Conservation (phyloP, 1,140 invertebrate genomes). For the Drosophila chauvacae region DNA sequence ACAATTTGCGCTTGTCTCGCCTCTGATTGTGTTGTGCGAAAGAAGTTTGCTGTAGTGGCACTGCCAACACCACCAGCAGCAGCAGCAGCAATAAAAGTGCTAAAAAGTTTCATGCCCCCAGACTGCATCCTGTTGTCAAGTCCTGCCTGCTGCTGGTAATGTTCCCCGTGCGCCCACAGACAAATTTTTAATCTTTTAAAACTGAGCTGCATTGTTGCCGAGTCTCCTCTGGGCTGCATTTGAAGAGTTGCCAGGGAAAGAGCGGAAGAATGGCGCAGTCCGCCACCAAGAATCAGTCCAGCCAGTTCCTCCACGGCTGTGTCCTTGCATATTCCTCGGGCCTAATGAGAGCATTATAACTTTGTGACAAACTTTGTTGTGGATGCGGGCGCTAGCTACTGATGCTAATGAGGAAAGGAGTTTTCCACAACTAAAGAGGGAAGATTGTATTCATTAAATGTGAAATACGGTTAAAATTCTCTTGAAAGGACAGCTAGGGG, state of each 20-base stretch:
- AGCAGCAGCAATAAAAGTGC: constrained; percentile 77
- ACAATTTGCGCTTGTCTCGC: constrained; percentile 70
- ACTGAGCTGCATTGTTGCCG: constrained; percentile 52
- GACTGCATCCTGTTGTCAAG: constrained; percentile 71
- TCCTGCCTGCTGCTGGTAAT: constrained; percentile 24
- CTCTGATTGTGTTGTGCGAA: constrained; percentile 23
- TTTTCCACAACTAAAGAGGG: not conserved
- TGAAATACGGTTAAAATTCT: constrained; percentile 9
- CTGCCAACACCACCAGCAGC: constrained; percentile 45
- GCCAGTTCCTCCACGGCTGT: constrained; percentile 9
- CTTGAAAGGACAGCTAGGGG: not conserved
- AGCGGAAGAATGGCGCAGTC: constrained; percentile 37
- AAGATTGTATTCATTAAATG: constrained; percentile 19
- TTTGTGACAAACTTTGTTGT: constrained; percentile 45
- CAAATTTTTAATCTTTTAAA: constrained; percentile 77
- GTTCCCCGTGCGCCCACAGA: constrained; percentile 29
- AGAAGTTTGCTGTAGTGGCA: constrained; percentile 36
- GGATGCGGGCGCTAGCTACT: constrained; percentile 4
- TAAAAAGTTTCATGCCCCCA: constrained; percentile 78
- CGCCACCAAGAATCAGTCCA: constrained; percentile 16
- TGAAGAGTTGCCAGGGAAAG: constrained; percentile 34
- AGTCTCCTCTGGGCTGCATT: constrained; percentile 46
- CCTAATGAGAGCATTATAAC: constrained; percentile 58
- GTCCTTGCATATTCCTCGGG: constrained; percentile 48
- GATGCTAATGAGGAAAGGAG: constrained; percentile 40